Evolutionary conservation across 2,888 invertebrate species (phyloP), one percentile per base, ranked within the genome.

Genomic region (Erannis defoliaria): DNA sequence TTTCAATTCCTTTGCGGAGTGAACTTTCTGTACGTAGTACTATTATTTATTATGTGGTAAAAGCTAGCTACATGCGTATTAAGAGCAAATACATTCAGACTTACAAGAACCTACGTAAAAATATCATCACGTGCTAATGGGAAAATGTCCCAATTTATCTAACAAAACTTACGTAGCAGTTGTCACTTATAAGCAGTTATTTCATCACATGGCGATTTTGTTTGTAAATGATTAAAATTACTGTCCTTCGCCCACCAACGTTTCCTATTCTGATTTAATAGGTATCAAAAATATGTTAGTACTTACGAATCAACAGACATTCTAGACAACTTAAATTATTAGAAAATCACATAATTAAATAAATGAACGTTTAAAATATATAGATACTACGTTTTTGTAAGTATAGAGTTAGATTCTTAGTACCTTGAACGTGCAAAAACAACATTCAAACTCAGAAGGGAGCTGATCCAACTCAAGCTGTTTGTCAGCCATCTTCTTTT

Each of bases 361-460:
- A 42, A 33, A 45, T 8, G 18, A 33, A 51, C 21, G 19, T n/a
- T 50, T 54, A 56, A n/a, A 54, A 23, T 23, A 40, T 21, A 9
- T 48, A 29, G 5, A 49, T 12, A 12, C 14, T 56, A 48, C 10
- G 9, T 29, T 21, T 0, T 42, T 21, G 23, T 14, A 33, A 53
- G 56, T 58, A 63, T 64, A 40, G 51, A 55, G 72, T 90, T 91
- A 90, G 85, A 85, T 74, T 81, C 80, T 91, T 90, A 92, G 90
- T 96, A 97, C 97, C 97, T 97, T 97, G 91, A 97, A 96, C 93
- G 97, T 97, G 96, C 97, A 98, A 96, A 97, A 98, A 96, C 97
- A 98, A 96, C 98, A 98, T 95, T 98, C 98, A 95, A 97, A 97
- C 95, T 97, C 97, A 94, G 97, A 97, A 94, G 97, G 97, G 93